Conservation (phyloP, 2,888 invertebrate species). For the Eutolmus rufibarbis region DNA sequence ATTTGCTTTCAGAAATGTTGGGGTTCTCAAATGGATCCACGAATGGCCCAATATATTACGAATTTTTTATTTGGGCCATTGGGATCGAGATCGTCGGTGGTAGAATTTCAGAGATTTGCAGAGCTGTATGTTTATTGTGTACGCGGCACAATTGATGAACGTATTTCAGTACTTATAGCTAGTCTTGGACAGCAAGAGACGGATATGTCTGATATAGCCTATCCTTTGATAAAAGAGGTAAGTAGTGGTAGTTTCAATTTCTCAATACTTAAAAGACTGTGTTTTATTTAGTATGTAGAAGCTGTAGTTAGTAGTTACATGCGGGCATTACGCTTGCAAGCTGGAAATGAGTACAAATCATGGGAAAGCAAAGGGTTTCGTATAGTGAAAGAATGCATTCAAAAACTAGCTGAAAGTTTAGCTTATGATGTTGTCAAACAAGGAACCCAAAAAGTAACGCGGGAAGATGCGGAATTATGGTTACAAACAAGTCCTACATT, state of each 20-base stretch:
- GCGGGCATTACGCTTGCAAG: conserved; percentile 70
- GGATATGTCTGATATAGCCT: conserved; percentile 67
- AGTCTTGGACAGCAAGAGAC: conserved; percentile 67
- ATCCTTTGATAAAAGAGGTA: conserved; percentile 71
- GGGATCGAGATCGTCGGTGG: conserved; percentile 63
- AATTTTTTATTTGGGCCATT: conserved; percentile 73
- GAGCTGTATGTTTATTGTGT: conserved; percentile 75
- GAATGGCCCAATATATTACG: conserved; percentile 71
- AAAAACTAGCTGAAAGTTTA: conserved; percentile 68
- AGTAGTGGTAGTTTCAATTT: conserved; percentile 39
- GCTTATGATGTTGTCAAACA: conserved; percentile 60
- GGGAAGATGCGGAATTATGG: conserved; percentile 58
- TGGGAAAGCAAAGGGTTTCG: conserved; percentile 71
- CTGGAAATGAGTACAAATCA: conserved; percentile 65
- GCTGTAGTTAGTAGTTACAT: conserved; percentile 79
- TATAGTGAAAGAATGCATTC: conserved; percentile 66
- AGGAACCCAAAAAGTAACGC: conserved; percentile 54
- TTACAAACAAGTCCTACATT: conserved; percentile 65
- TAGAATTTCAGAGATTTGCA: conserved; percentile 71
- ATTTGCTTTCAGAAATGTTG: conserved; percentile 70
- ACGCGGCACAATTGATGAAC: conserved; percentile 72
- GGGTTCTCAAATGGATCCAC: conserved; percentile 73
- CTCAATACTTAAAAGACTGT: neutral
- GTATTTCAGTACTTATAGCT: conserved; percentile 67
- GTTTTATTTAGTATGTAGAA: conserved; percentile 70